These are phyloP conservation scores for Corythoichthys intestinalis DNA, from an alignment of 2,113 vertebrate genomes.

Conservation along the genomic window DNA sequence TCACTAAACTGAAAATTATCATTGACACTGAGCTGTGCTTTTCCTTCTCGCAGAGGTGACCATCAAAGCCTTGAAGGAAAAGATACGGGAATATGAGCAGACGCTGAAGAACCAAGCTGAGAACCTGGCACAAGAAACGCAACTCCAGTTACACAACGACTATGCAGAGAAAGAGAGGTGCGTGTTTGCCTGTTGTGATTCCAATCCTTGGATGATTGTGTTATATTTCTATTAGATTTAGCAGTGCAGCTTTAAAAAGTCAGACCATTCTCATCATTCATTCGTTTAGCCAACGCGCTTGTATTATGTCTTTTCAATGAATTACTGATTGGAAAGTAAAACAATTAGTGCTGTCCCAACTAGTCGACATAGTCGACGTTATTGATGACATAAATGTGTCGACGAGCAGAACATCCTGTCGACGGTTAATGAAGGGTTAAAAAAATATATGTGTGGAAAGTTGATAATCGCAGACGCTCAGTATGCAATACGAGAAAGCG, in stretches of 20 bases:
- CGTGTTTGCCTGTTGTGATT: not conserved
- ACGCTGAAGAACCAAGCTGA: slow-evolving; percentile 94
- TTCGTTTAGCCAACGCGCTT: slow-evolving; percentile 28
- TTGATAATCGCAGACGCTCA: too few relatives aligned
- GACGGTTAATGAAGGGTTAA: too few relatives aligned
- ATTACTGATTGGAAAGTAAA: slow-evolving; percentile 30
- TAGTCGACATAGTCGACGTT: too few relatives aligned
- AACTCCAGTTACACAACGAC: slow-evolving; percentile 95
- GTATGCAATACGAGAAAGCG: too few relatives aligned
- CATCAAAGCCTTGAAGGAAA: slow-evolving; percentile 98
- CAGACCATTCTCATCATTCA: slow-evolving; percentile 1
- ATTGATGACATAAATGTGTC: too few relatives aligned
- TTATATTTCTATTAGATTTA: slow-evolving; percentile 7
- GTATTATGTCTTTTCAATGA: slow-evolving; percentile 25
- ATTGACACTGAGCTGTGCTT: slow-evolving; percentile 28
- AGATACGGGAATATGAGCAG: slow-evolving; percentile 97
- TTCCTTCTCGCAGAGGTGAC: slow-evolving; percentile 84
- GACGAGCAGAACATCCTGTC: too few relatives aligned
- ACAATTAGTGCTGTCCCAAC: slow-evolving; percentile 17
- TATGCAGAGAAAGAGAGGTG: slow-evolving; percentile 94
- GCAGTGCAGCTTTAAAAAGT: slow-evolving; percentile 15
- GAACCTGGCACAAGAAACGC: slow-evolving; percentile 92
- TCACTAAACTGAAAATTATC: too few relatives aligned
- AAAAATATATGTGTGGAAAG: too few relatives aligned
- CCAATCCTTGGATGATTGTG: slow-evolving; percentile 22